These are phyloP conservation scores for Rhea pennata DNA, from an alignment of 2,113 vertebrate genomes.

Conservation along the genomic window DNA sequence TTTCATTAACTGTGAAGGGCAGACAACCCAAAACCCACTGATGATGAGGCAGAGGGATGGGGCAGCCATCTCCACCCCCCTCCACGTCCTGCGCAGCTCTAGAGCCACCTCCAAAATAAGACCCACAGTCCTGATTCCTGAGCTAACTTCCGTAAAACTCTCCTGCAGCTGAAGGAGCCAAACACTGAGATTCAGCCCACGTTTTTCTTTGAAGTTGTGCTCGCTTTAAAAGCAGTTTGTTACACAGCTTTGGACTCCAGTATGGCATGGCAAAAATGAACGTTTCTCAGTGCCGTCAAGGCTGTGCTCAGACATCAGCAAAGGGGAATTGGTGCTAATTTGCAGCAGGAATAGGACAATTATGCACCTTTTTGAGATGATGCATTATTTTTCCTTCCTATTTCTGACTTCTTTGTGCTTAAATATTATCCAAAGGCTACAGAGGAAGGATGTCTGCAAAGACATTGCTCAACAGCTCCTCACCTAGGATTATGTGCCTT, in stretches of 20 bases:
- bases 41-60: neutral
- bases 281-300: neutral
- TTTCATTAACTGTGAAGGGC: neutral
- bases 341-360: neutral
- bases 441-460: neutral
- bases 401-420: neutral
- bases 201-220: neutral
- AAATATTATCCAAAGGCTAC: neutral
- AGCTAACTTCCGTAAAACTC: neutral
- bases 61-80: neutral
- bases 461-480: neutral
- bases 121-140: rapidly evolving
- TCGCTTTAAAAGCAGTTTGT: neutral
- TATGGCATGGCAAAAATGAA: neutral
- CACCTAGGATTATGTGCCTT: neutral
- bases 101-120: neutral
- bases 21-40: neutral
- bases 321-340: neutral
- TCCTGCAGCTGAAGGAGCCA: neutral
- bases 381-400: neutral
- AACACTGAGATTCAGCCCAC: rapidly evolving
- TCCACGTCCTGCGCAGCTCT: rapidly evolving
- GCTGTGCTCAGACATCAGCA: neutral
- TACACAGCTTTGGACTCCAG: neutral
- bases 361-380: neutral